Evolutionary conservation across 2,797 vertebrate genomes (phyloP).

Genomic region (Dendrocincla fuliginosa): DNA sequence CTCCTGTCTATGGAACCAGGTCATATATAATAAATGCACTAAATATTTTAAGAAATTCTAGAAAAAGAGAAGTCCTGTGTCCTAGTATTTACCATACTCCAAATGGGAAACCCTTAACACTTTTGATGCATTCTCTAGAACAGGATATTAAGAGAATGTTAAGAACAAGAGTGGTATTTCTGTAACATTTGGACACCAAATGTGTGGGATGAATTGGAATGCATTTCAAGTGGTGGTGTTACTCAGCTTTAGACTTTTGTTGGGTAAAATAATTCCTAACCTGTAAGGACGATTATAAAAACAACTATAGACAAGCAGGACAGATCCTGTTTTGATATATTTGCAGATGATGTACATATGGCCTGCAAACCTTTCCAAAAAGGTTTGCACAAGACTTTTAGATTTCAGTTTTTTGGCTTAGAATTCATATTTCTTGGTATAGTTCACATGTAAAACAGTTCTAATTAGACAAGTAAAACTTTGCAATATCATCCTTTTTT

Average conservation of each 20-base stretch:
- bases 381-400: background rate
- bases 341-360: background rate
- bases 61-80: background rate
- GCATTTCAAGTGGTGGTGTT: background rate
- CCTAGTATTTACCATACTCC: background rate
- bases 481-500: background rate
- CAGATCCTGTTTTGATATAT: constrained; percentile 15
- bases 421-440: background rate
- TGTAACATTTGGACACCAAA: background rate
- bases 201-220: background rate
- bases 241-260: background rate
- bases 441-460: background rate
- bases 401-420: background rate
- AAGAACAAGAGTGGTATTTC: background rate
- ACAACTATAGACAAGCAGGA: background rate
- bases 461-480: background rate
- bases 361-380: background rate
- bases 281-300: background rate
- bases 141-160: background rate
- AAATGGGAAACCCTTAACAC: background rate
- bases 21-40: background rate
- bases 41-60: background rate
- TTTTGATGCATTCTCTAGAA: background rate
- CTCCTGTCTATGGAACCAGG: background rate
- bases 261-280: background rate